Percentiles rank a stretch among this genome's conserved stretches.
Conservation (phyloP, 1,140 invertebrate species). For the Andricus grossulariae region DNA sequence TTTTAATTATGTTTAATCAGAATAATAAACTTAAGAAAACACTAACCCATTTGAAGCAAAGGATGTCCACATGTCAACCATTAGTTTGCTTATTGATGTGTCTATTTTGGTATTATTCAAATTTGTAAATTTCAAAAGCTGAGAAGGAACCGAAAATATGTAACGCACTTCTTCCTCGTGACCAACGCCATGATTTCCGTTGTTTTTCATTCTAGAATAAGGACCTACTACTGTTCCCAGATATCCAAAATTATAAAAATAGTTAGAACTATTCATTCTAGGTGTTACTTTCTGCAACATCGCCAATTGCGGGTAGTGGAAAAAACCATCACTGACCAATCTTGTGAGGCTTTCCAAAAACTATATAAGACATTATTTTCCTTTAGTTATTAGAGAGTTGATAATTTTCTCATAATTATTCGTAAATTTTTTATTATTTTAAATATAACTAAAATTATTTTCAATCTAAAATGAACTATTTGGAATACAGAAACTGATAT, state of each 20-base stretch:
- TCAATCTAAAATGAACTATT: too few species aligned
- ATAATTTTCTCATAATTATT: too few species aligned
- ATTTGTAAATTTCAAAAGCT: neutral
- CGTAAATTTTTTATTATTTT: too few species aligned
- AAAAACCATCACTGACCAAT: neutral
- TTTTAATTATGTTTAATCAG: too few species aligned
- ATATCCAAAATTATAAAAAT: conserved; percentile 4
- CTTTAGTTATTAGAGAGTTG: too few species aligned
- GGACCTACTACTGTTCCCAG: neutral
- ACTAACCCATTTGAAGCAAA: neutral
- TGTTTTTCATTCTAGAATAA: neutral
- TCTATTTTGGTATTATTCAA: neutral
- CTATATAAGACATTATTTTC: neutral
- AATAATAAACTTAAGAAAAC: too few species aligned
- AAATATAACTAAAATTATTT: too few species aligned
- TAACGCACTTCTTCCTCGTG: neutral
- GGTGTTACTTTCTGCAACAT: conserved; percentile 6
- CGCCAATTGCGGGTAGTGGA: neutral
- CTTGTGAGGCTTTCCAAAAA: neutral
- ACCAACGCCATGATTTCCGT: neutral
- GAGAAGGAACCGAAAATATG: neutral
- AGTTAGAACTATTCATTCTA: neutral
- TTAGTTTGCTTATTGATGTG: neutral
- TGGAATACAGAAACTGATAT: too few species aligned
- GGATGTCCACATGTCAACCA: neutral